phyloP scores from a whole-genome alignment of 2,888 invertebrate genomes.

The Cerastoderma edule region DNA sequence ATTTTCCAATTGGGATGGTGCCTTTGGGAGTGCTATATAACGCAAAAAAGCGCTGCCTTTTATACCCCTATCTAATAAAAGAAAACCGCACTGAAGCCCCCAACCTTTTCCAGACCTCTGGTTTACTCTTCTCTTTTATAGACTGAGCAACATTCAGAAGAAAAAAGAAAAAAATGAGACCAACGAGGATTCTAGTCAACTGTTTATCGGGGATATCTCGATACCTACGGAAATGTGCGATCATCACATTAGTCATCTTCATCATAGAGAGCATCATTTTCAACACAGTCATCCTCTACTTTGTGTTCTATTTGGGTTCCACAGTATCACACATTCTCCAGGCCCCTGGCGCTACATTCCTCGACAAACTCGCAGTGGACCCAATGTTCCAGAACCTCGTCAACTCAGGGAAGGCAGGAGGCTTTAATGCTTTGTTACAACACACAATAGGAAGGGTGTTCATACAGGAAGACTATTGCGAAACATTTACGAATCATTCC shows the following conservation, averaged over 20 bases:
- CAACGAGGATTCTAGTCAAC: not conserved
- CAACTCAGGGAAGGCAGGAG: constrained; percentile 67
- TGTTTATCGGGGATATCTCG: not conserved
- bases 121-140: no score
- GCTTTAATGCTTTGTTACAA: constrained; percentile 64
- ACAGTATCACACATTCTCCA: constrained; percentile 46
- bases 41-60: no score
- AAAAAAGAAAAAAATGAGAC: no score
- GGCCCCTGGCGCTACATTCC: constrained; percentile 41
- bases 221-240: constrained; percentile 4
- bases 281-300: constrained; percentile 60
- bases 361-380: constrained; percentile 60
- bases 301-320: constrained; percentile 37
- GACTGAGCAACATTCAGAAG: no score
- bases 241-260: constrained; percentile 28
- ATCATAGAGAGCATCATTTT: constrained; percentile 64
- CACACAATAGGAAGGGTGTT: constrained; percentile 71
- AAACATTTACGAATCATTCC: no score
- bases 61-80: no score
- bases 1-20: no score
- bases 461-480: constrained; percentile 42
- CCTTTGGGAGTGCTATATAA: no score
- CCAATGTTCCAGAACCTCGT: constrained; percentile 49
- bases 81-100: no score
- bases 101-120: no score